A percentile compares a stretch with the other conserved stretches of the same genome.
phyloP scores from a whole-genome alignment of 2,113 vertebrate species.

The Hystrix brachyura region DNA sequence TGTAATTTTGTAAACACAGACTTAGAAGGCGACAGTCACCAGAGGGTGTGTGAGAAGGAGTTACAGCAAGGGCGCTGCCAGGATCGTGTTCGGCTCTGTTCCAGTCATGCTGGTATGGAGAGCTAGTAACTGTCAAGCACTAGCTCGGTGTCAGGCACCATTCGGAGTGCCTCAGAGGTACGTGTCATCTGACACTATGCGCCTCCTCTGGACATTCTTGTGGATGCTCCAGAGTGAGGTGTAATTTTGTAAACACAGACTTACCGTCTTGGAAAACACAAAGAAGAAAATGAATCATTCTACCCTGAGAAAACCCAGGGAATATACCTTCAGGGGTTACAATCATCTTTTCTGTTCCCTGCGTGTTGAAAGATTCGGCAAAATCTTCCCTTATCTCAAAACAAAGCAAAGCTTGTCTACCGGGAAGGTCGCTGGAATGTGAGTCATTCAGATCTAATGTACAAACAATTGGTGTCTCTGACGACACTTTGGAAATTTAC shows the following conservation, averaged over 20 bases:
- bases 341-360: slow-evolving; percentile 17
- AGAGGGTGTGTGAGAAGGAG: not conserved
- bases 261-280: slow-evolving; percentile 35
- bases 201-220: not conserved
- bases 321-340: not conserved
- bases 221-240: not conserved
- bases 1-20: no score
- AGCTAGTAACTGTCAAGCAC: not conserved
- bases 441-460: not conserved
- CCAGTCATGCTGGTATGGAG: not conserved
- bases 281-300: not conserved
- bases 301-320: not conserved
- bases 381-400: slow-evolving; percentile 18
- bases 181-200: not conserved
- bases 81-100: not conserved
- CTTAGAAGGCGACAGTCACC: not conserved
- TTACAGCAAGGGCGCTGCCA: not conserved
- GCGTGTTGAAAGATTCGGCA: slow-evolving; percentile 40
- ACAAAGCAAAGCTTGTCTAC: not conserved
- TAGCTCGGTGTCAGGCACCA: not conserved
- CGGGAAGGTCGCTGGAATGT: slow-evolving; percentile 13
- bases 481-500: not conserved
- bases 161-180: not conserved
- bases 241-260: not conserved
- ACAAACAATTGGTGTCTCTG: not conserved